phyloP scores from a whole-genome alignment of 2,113 vertebrate species.

The Parotia lawesii region DNA sequence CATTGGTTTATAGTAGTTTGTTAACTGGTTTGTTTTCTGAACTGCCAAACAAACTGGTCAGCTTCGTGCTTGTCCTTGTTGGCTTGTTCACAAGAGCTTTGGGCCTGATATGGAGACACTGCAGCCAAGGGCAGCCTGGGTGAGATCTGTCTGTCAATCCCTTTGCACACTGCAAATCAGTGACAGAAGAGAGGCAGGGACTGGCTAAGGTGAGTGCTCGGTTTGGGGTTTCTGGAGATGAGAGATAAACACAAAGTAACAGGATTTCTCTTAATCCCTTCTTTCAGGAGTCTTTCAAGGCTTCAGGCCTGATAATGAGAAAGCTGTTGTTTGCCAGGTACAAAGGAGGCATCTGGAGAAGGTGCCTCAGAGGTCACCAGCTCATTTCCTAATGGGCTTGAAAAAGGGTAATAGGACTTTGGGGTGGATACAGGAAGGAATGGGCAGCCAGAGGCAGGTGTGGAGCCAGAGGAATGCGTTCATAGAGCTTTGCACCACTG shows the following conservation, averaged over 20 bases:
- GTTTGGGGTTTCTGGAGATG: neutral
- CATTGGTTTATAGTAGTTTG: neutral
- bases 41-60: neutral
- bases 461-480: neutral
- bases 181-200: neutral
- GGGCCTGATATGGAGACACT: neutral
- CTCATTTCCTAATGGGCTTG: neutral
- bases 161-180: neutral
- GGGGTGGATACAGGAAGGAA: neutral
- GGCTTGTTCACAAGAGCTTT: neutral
- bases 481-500: neutral
- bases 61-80: neutral
- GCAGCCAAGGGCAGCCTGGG: rapidly evolving
- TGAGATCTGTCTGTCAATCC: neutral
- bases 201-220: neutral
- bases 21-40: neutral
- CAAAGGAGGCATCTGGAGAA: neutral
- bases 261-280: neutral
- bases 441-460: neutral
- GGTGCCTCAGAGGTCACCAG: neutral
- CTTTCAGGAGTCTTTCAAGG: neutral
- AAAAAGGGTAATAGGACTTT: neutral
- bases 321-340: neutral
- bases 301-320: neutral
- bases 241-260: neutral